phyloP scores from a whole-genome alignment of 2,888 invertebrate genomes.

The Heliconius aoede region DNA sequence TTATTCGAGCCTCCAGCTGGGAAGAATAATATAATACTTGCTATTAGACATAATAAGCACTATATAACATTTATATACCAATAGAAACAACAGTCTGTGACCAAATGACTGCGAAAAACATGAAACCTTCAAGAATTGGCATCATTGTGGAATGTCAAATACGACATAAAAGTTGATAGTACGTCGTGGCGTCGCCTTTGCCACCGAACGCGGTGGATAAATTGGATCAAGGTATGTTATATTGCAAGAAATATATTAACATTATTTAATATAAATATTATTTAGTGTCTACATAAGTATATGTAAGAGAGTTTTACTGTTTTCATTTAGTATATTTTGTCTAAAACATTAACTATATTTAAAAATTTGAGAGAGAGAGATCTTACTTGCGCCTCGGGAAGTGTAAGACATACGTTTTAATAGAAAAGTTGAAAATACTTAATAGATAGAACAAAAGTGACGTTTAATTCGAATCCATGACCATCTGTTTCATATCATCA shows the following conservation, averaged over 20 bases:
- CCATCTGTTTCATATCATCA: too few relatives aligned
- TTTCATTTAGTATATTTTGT: too few relatives aligned
- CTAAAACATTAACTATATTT: too few relatives aligned
- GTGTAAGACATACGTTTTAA: too few relatives aligned
- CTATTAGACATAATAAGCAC: background rate
- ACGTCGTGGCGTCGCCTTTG: background rate
- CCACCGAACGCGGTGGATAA: conserved; percentile 13
- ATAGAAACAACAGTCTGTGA: background rate
- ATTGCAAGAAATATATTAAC: background rate
- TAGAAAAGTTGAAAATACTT: too few relatives aligned
- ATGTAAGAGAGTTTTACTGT: too few relatives aligned
- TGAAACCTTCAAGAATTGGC: background rate
- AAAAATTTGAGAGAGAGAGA: too few relatives aligned
- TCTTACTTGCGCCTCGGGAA: too few relatives aligned
- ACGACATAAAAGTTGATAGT: conserved; percentile 22
- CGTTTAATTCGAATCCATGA: too few relatives aligned
- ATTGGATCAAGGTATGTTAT: background rate
- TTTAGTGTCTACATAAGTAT: background rate
- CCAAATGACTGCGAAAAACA: conserved; percentile 16
- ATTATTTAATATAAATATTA: background rate
- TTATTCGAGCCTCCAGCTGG: too few relatives aligned
- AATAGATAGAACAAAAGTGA: too few relatives aligned
- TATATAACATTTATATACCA: background rate
- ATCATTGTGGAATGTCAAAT: conserved; percentile 19
- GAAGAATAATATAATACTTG: too few relatives aligned